Conservation (phyloP, 2,113 vertebrate species). For the Centrocercus urophasianus region DNA sequence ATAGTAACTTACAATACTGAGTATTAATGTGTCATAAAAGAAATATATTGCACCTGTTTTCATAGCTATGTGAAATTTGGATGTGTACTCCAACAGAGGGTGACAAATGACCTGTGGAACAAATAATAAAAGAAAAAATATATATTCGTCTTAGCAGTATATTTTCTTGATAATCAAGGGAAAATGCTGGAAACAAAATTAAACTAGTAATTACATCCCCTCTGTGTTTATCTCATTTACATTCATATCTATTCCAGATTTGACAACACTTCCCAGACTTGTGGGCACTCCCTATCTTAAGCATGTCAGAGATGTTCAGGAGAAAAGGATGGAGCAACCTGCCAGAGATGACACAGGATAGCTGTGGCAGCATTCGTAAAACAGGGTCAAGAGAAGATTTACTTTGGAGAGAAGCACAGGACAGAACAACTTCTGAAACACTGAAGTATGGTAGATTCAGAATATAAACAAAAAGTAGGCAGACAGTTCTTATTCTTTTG, state of each 20-base stretch:
- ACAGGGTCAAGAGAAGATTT: neutral
- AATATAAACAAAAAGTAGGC: neutral
- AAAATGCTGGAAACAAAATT: constrained; percentile 11
- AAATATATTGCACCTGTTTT: neutral
- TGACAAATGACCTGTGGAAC: neutral
- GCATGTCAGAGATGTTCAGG: neutral
- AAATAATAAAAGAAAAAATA: neutral
- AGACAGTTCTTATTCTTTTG: neutral
- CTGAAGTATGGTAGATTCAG: neutral
- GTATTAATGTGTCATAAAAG: neutral
- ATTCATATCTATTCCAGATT: neutral
- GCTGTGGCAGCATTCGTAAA: neutral
- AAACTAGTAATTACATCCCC: neutral
- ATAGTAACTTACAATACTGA: neutral
- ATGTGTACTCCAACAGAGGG: neutral
- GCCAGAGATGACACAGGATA: neutral
- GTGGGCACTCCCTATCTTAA: neutral
- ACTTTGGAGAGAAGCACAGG: neutral
- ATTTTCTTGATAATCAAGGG: neutral
- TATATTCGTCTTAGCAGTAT: neutral
- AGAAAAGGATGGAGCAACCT: neutral
- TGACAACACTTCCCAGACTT: neutral
- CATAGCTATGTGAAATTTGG: neutral
- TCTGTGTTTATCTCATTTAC: neutral
- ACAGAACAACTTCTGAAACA: neutral